Percentiles rank a stretch among this genome's conserved stretches.
Conservation (phyloP, 2,888 invertebrate genomes). For the Eupithecia exiguata region DNA sequence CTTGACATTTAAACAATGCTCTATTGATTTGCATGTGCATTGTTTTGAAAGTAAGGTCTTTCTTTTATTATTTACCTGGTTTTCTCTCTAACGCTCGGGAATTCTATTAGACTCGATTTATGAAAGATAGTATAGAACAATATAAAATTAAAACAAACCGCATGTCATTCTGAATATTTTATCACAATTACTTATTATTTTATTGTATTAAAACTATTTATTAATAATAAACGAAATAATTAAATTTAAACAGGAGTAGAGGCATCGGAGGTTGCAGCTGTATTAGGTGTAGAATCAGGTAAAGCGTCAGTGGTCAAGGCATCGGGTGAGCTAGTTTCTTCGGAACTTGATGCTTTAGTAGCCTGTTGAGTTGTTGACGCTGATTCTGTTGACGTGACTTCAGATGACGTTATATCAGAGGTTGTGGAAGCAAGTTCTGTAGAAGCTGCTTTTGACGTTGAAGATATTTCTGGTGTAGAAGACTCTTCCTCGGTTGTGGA, state of each 20-base stretch:
- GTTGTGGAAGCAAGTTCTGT: conserved; percentile 18
- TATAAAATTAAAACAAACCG: background rate
- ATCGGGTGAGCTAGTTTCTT: conserved; percentile 9
- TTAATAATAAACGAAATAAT: background rate
- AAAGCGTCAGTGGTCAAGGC: conserved; percentile 15
- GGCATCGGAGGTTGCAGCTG: conserved; percentile 42
- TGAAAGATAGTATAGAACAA: background rate
- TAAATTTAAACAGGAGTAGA: conserved; percentile 29
- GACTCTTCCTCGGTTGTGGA: conserved; percentile 2
- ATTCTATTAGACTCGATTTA: background rate
- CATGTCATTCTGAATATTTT: background rate
- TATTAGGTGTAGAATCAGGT: conserved; percentile 29
- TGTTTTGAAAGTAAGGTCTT: background rate
- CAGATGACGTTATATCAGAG: conserved; percentile 16
- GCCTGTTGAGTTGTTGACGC: conserved; percentile 27
- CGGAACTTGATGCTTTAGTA: background rate
- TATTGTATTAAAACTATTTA: too few relatives aligned
- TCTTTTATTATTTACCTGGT: background rate
- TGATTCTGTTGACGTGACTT: conserved; percentile 28
- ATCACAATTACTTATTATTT: background rate
- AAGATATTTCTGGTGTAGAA: conserved; percentile 13
- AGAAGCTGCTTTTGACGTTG: conserved; percentile 11
- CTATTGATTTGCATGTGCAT: conserved; percentile 47
- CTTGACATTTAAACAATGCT: conserved; percentile 70
- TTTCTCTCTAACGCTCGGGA: background rate